Base-by-base conservation (phyloP, 2,888 invertebrate genomes). In the Xylota segnis region DNA sequence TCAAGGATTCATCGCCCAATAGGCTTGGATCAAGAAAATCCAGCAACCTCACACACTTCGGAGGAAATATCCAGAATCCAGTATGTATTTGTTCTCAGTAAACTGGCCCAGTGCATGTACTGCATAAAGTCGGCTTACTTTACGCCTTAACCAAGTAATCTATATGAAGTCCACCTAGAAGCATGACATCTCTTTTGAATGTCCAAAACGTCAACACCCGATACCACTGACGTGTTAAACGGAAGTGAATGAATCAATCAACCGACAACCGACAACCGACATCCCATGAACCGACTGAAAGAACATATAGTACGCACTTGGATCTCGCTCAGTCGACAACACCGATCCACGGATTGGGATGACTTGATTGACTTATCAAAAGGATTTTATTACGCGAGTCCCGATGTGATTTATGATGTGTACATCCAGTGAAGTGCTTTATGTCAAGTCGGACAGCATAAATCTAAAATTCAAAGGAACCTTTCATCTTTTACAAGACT, bases 341-440 rank as follows among this genome's bases (percentile, higher is more conserved):
- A 61, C 27, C 40, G n/a, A 10, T 34, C 3, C 18, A 43, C 43
- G 18, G 18, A 52, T 23, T 32, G 27, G 47, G 50, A 72, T 72
- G 61, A 76, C 82, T 76, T 86, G 86, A 86, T 86, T 86, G 86
- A 86, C 82, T 86, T 86, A 82, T 86, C 82, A 86, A 86, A 82
- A 77, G 86, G 63, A 72, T 86, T 82, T 86, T 82, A 82, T 82
- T 82, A 63, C 77, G 72, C 72, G 76, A 71, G 76, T 68, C 68
- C 40, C 56, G 66, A 72, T 82, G 86, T 86, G 86, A 86, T 86
- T 86, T 86, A 86, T 86, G 86, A 86, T 86, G 82, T 86, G 71
- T 50, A 76, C 37, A 58, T 86, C 56, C 43, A 66, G 76, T 47
- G 82, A 82, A 86, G 86, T 82, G 86, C 82, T 86, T 86, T 86